Base-by-base conservation (phyloP, 2,113 vertebrate species). In the Sterrhoptilus dennistouni region DNA sequence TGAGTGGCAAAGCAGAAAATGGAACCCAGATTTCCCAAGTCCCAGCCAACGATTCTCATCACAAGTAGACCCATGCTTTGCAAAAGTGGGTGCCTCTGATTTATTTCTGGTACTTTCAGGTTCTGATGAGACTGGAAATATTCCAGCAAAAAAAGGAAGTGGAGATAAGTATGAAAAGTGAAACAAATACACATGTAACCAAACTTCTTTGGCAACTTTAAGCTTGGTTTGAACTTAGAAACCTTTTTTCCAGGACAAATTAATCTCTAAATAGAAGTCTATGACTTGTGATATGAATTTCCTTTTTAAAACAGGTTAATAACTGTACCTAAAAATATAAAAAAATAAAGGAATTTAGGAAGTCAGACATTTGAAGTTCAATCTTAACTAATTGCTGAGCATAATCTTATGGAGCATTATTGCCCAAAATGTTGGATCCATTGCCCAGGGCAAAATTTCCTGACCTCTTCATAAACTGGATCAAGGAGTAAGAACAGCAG, bases 71-170 rank as follows among this genome's bases (percentile, higher is more conserved):
- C 16, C 19, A 35, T 52, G 38, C 35, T 87, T 66, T 44, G 50
- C 71, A 86, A 49, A 91, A 92, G 13, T n/a, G 9, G 9, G 21
- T 50, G 13, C 35, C 15, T 87, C 75, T 71, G 38, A 14, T 78
- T 91, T 74, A 80, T 92, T 93, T 81, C 35, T 93, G 68, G 68
- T 54, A 63, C 47, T 92, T 93, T 66, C 6, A 21, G 47, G 71
- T 93, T 84, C 57, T 76, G 49, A 49, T 44, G 59, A 69, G 45
- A 15, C n/a, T 95, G 47, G 44, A 95, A 84, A 45, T 74, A 88
- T 54, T 90, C 12, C 76, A 94, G 52, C 47, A 75, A 89, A 93
- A 93, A 29, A 89, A 81, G 59, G 75, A 94, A 90, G 76, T 87
- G 35, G 38, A 74, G 23, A 66, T 57, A 16, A 86, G 12, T 35